Conservation (phyloP, 1,140 invertebrate genomes). For the Aporrectodea caliginosa region DNA sequence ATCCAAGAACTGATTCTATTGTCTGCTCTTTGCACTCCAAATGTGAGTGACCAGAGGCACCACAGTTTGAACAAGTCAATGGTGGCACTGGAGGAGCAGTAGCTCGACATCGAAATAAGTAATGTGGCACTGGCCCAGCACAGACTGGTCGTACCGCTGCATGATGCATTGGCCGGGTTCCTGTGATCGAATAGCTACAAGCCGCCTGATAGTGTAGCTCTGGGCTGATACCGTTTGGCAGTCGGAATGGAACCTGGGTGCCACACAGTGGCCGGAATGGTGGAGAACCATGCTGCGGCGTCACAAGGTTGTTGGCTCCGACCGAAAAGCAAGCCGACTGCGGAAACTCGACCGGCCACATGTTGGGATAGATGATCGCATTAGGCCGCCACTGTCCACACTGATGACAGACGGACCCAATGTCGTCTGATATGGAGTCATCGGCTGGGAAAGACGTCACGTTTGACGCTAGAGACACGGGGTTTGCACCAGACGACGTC, state of each 20-base stretch:
- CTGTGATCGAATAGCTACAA: not conserved
- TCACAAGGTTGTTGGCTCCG: too few species aligned
- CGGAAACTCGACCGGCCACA: not conserved
- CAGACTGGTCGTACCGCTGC: not conserved
- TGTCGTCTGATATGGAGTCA: too few species aligned
- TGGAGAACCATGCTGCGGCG: not conserved
- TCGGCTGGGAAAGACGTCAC: too few species aligned
- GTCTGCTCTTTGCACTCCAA: not conserved
- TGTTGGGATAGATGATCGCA: not conserved
- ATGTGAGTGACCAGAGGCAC: not conserved
- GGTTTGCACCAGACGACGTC: not conserved
- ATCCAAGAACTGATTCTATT: not conserved
- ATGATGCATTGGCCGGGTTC: not conserved
- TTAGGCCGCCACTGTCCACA: not conserved
- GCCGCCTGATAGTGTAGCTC: not conserved
- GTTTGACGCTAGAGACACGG: too few species aligned
- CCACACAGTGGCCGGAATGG: not conserved
- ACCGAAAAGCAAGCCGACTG: not conserved
- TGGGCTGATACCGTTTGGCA: not conserved
- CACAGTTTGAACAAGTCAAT: not conserved
- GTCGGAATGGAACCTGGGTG: not conserved
- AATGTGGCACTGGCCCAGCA: not conserved
- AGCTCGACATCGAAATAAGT: not conserved
- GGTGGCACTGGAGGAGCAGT: not conserved
- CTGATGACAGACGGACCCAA: not conserved